Percentiles rank a stretch among this genome's conserved stretches.
phyloP scores from a whole-genome alignment of 2,797 vertebrate genomes.

The Gallirallus australis region DNA sequence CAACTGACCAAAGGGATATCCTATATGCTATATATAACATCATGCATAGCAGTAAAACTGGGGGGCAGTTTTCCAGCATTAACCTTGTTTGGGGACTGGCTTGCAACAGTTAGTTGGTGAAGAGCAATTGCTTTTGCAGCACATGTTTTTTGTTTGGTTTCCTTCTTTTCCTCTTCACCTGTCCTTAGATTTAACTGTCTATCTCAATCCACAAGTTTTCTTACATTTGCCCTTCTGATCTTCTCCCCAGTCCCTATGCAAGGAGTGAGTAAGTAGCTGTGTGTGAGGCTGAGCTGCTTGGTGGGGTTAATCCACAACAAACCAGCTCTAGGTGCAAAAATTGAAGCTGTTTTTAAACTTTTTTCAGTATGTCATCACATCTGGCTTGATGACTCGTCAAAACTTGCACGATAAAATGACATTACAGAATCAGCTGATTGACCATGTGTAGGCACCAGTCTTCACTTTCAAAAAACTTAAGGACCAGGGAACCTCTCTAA shows the following conservation, averaged over 20 bases:
- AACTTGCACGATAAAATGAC: neutral
- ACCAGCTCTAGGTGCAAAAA: neutral
- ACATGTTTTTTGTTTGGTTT: neutral
- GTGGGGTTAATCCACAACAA: neutral
- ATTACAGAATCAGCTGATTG: neutral
- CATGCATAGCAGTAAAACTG: neutral
- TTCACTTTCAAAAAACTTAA: neutral
- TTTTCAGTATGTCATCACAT: neutral
- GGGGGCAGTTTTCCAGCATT: neutral
- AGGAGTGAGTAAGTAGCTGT: neutral
- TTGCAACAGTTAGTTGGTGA: neutral
- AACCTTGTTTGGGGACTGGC: neutral
- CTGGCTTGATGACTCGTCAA: neutral
- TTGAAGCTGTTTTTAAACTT: neutral
- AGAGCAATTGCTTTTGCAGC: neutral
- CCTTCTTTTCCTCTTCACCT: fast-evolving
- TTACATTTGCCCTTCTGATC: neutral
- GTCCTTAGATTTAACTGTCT: neutral
- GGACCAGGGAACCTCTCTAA: neutral
- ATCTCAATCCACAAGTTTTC: neutral
- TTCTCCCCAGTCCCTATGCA: neutral
- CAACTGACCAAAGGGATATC: too few relatives aligned
- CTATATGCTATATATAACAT: neutral
- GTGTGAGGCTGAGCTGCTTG: neutral
- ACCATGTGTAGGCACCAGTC: neutral